Percentiles rank a stretch among this genome's conserved stretches.
phyloP scores from a whole-genome alignment of 2,888 invertebrate species.

The Andricus quercusramuli region DNA sequence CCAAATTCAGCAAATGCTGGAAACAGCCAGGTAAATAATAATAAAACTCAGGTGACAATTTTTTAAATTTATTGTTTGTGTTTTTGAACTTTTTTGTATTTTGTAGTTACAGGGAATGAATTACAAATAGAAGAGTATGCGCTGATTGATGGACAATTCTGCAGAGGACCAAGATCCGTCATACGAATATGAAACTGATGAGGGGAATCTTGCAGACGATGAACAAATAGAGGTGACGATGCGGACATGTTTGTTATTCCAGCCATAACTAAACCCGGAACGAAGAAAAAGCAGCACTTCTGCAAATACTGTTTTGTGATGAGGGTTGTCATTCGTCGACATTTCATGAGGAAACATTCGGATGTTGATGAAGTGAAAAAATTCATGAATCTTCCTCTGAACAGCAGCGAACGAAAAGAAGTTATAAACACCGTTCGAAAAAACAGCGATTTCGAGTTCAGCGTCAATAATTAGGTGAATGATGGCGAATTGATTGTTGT shows the following conservation, averaged over 20 bases:
- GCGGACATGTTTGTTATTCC: not conserved
- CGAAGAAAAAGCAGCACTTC: not conserved
- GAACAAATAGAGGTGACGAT: not conserved
- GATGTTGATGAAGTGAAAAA: slow-evolving; percentile 42
- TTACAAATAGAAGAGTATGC: no score
- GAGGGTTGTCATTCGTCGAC: slow-evolving; percentile 42
- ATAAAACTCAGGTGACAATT: no score
- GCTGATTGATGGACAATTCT: no score
- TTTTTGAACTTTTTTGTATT: no score
- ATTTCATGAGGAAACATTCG: slow-evolving; percentile 42
- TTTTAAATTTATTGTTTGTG: no score
- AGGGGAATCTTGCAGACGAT: no score
- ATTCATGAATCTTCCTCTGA: slow-evolving; percentile 38
- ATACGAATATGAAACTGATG: no score
- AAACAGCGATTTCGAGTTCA: slow-evolving; percentile 45
- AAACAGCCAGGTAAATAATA: no score
- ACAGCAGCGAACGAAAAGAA: slow-evolving; percentile 40
- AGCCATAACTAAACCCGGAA: not conserved
- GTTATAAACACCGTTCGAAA: slow-evolving; percentile 45
- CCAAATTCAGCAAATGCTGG: no score
- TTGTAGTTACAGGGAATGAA: no score
- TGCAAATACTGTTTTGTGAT: not conserved
- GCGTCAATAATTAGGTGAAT: slow-evolving; percentile 16
- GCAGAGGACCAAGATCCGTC: no score
- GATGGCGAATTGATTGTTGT: not conserved